Evolutionary conservation across 2,113 vertebrate genomes (phyloP), one percentile per base, ranked within the genome.

Genomic region (Oncorhynchus masou): DNA sequence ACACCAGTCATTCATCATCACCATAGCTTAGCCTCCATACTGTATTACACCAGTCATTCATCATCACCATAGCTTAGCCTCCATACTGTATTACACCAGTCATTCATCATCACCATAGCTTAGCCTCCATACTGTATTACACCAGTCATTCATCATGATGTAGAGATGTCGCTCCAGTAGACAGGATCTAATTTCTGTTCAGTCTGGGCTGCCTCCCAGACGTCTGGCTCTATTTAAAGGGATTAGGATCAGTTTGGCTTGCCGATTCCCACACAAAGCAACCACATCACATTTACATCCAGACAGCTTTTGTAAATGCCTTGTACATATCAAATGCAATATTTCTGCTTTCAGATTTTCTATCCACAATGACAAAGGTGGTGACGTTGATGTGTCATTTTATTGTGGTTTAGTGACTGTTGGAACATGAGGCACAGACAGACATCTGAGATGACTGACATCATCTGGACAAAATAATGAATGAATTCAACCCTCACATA

Each of bases 181-280:
- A 54, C 51, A 31, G 34, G 68, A 64, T 75, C 72, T 48, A 31
- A 15, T 11, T 79, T 67, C 65, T 78, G 70, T 71, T 51, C 74
- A 29, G 77, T 66, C 24, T 39, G 22, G 70, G 49, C 25, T 84
- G 84, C 82, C 89, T 85, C 84, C 80, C 85, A 84, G 79, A 74
- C 67, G 82, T 64, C 73, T 88, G 73, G 77, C 65, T 71, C 69
- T 2, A 74, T 80, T 75, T 49, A 87, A 83, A 85, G 78, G 89
- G 88, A 90, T 91, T 88, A 81, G 27, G 85, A 88, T 83, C 85
- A 82, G 81, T 85, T 87, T 88, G 74, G 73, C 77, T 80, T 83
- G 80, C 79, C 77, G 85, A 76, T 78, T 54, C 66, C 57, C 70
- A 74, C 88, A 87, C 84, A 89, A 88, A 88, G 86, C 69, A 67